phyloP scores from a whole-genome alignment of 2,113 vertebrate species.

The Mirounga angustirostris region DNA sequence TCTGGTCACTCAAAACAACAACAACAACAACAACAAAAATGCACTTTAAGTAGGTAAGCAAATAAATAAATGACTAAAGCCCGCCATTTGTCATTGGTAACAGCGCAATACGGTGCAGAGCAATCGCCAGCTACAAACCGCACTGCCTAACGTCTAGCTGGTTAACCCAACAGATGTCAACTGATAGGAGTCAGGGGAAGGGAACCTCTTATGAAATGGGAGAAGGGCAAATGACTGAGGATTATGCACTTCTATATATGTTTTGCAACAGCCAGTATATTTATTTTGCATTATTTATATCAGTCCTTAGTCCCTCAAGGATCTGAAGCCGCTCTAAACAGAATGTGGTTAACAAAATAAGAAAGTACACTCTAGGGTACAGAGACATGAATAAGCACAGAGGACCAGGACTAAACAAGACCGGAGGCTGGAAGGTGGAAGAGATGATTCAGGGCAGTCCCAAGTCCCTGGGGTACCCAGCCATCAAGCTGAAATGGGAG shows the following conservation, averaged over 20 bases:
- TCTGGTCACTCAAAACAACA: not conserved
- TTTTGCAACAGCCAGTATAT: not conserved
- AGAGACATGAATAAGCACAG: not conserved
- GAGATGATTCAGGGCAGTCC: not conserved
- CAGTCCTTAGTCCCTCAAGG: not conserved
- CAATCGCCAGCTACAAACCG: not conserved
- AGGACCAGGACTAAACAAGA: not conserved
- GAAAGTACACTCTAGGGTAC: not conserved
- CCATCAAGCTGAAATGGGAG: not conserved
- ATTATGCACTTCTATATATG: not conserved
- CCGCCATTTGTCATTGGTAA: not conserved
- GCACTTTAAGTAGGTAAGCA: not conserved
- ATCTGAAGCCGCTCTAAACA: not conserved
- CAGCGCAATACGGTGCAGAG: not conserved
- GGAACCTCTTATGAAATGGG: not conserved
- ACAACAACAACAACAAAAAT: not conserved
- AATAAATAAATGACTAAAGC: no score
- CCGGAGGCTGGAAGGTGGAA: not conserved
- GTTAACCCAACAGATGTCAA: not conserved
- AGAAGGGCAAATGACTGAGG: not conserved
- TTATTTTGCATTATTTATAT: constrained; percentile 8
- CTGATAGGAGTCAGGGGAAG: not conserved
- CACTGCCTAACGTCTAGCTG: not conserved
- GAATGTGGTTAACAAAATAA: not conserved
- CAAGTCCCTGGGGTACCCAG: not conserved